Evolutionary conservation across 1,140 invertebrate species (phyloP).

Genomic region (Scaptomyza graminum): DNA sequence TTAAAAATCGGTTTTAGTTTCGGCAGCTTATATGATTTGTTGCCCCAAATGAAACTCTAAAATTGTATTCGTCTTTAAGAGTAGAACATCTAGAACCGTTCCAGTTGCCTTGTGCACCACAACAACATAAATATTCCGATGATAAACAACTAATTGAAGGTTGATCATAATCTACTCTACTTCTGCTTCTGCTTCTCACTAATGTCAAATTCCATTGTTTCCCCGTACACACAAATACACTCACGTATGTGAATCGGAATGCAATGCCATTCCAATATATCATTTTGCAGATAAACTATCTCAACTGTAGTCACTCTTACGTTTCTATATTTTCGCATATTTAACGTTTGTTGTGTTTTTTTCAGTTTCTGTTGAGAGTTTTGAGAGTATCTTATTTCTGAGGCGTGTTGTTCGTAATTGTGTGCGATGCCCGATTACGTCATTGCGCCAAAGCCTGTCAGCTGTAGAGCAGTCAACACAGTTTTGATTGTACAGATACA

Average conservation of each 20-base stretch:
- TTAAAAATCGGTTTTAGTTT: too few species aligned
- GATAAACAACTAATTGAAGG: too few species aligned
- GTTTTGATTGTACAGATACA: slow-evolving; percentile 50
- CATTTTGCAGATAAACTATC: slow-evolving; percentile 36
- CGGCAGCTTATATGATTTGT: too few species aligned
- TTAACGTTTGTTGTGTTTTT: slow-evolving; percentile 3
- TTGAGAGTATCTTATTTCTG: slow-evolving; percentile 51
- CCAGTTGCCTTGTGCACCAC: too few species aligned
- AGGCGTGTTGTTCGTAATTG: slow-evolving; percentile 18
- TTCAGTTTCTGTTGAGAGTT: slow-evolving; percentile 19
- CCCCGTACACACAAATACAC: not conserved
- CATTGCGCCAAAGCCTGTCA: slow-evolving; percentile 17
- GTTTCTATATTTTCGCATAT: slow-evolving; percentile 26
- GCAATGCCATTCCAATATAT: slow-evolving; percentile 29
- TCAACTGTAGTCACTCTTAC: slow-evolving; percentile 2
- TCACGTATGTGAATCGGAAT: slow-evolving; percentile 4
- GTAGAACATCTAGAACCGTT: too few species aligned
- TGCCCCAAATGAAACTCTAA: too few species aligned
- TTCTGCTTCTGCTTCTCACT: not conserved
- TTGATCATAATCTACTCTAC: too few species aligned
- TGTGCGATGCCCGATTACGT: slow-evolving; percentile 43
- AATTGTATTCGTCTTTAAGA: too few species aligned
- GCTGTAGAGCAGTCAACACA: slow-evolving; percentile 4
- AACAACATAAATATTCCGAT: too few species aligned
- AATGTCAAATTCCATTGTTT: slow-evolving; percentile 4